Evolutionary conservation across 2,113 vertebrate species (phyloP), one percentile per base, ranked within the genome.

Genomic region (Tiliqua scincoides): DNA sequence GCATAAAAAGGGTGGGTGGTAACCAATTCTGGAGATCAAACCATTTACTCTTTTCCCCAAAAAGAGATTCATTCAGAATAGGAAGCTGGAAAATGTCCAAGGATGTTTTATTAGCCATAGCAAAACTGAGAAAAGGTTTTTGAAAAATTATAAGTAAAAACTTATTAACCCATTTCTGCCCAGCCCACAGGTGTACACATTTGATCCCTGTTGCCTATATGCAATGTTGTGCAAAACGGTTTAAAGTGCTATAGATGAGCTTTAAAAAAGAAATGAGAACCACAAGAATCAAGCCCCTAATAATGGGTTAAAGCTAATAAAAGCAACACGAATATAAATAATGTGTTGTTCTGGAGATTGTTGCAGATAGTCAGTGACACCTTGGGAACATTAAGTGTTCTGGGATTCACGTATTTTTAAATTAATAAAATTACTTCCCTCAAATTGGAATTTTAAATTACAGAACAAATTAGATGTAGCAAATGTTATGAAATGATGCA

Each of bases 371-470:
- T n/a, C 35, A 83, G 62, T 43, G 37, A 63, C 59, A 63, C 27
- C 18, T 12, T 48, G 30, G 40, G 79, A 82, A 57, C 30, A 14
- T 48, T 71, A 65, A 75, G 72, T 84, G 72, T 32, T 75, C 59
- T 48, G 37, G 14, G 71, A 84, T 63, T 61, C 63, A 3, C 75
- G 59, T 25, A 61, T 63, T 32, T 65, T 65, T 25, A 30, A 75
- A 84, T 75, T 75, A 75, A 84, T 63, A 75, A 84, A 84, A 63
- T 23, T 11, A 32, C 71, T 84, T 32, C 30, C 35, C 27, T 75
- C 37, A 25, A 63, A 52, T 23, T 32, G 37, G 48, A 63, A 32
- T 52, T 84, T 75, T 63, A 75, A 84, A 84, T 75, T 75, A 75
- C 48, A 32, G 43, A 52, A 43, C 61, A 32, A 84, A 63, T 75